Evolutionary conservation across 2,888 invertebrate species (phyloP), one percentile per base, ranked within the genome.

Genomic region (Polydrusus cervinus): DNA sequence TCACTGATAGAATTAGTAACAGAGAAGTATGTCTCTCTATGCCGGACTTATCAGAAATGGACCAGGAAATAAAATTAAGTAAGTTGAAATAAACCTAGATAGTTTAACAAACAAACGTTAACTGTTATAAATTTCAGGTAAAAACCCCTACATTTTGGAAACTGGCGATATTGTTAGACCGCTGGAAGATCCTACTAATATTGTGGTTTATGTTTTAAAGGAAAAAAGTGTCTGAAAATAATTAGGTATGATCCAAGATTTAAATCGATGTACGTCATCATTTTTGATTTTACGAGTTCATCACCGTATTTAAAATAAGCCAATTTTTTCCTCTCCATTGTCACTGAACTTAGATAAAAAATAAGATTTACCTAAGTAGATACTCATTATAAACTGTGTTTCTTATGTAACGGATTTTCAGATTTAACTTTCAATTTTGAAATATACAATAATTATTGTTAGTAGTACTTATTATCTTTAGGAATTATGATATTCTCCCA

Each of bases 111-210:
- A 34, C 25, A 43, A 38, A 38, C 11, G 18, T 60, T 16, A 60
- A 18, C 20, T 65, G 11, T 72, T 38, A 68, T 38, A 72, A 67
- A n/a, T 82, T 83, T 72, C 74, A 84, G 85, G 84, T 74, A 82
- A 83, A 74, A 84, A 83, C 71, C 83, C 85, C 0, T 85, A 82
- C 74, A 84, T 85, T 66, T 71, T 85, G 72, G 85, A 85, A 25
- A 84, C 86, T 79, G 85, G 83, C n/a, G 85, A 82, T 6, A 84
- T 85, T 47, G 82, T 84, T 6, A 84, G 85, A 76, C 84, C 83
- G 2, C 82, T 84, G 75, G 83, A 79, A 49, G 80, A 81, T 53
- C 72, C 78, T 25, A 83, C 83, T 53, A 84, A 85, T 70, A 81
- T 85, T 55, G 81, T 86, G 25, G 81, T 85, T 71, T 85, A 85